These are phyloP conservation scores for Sesamia nonagrioides DNA, from an alignment of 1,140 invertebrate species.

Conservation along the genomic window DNA sequence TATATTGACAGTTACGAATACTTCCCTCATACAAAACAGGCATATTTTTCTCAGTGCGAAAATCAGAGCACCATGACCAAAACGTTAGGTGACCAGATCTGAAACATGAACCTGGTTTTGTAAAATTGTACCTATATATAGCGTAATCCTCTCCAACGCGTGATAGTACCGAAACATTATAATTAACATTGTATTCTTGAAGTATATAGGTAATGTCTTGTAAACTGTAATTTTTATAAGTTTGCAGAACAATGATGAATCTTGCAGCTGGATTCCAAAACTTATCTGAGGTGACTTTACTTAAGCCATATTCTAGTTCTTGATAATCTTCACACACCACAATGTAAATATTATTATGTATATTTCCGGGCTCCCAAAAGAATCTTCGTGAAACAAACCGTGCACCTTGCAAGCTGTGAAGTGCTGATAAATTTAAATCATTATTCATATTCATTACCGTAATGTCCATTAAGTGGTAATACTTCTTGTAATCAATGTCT, in stretches of 20 bases:
- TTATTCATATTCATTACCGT: conserved; percentile 51
- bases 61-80: conserved; percentile 15
- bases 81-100: conserved; percentile 3
- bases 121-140: conserved; percentile 21
- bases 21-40: conserved; percentile 7
- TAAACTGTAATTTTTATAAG: background rate
- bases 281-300: conserved; percentile 38
- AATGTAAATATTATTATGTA: conserved; percentile 48
- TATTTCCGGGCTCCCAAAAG: conserved; percentile 23
- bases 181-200: conserved; percentile 12
- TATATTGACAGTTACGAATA: conserved; percentile 47
- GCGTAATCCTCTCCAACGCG: background rate
- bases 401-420: conserved; percentile 30
- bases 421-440: conserved; percentile 26
- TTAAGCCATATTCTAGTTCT: conserved; percentile 45
- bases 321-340: conserved; percentile 44
- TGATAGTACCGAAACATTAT: background rate
- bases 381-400: conserved; percentile 51
- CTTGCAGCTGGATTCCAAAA: conserved; percentile 59
- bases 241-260: conserved; percentile 52
- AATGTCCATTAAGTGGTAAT: conserved; percentile 1
- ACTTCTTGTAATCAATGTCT: conserved; percentile 10
- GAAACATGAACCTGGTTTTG: background rate
- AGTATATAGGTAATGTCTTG: background rate
- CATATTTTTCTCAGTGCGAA: background rate